A percentile compares a stretch with the other conserved stretches of the same genome.
These are phyloP conservation scores for Poliocrania exsul DNA, from an alignment of 2,797 vertebrate species.

Conservation along the genomic window DNA sequence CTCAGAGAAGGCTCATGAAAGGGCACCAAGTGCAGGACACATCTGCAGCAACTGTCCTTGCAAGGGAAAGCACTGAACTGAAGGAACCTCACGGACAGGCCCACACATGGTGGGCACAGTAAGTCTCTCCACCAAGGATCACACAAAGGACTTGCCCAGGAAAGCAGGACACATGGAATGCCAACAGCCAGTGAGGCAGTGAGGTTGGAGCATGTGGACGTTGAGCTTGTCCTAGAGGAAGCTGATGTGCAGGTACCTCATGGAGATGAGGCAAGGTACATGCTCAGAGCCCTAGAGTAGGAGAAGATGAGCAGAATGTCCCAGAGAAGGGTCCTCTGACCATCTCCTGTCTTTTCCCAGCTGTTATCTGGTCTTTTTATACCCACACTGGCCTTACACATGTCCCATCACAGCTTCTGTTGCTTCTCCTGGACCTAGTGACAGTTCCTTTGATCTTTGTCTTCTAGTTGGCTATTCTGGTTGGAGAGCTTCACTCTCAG, in stretches of 20 bases:
- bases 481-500: not conserved
- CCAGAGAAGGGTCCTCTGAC: not conserved
- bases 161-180: not conserved
- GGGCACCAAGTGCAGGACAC: not conserved
- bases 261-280: not conserved
- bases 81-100: not conserved
- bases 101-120: not conserved
- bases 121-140: not conserved
- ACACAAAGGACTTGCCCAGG: not conserved
- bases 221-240: not conserved
- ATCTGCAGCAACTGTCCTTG: not conserved
- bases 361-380: not conserved
- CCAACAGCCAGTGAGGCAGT: not conserved
- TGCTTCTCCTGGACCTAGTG: not conserved
- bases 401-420: not conserved
- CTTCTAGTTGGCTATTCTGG: not conserved
- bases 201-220: not conserved
- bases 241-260: not conserved
- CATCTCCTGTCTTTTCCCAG: not conserved
- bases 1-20: not conserved
- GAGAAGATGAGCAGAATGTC: not conserved
- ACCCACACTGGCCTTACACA: not conserved
- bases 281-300: not conserved
- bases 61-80: not conserved
- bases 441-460: not conserved